Base-by-base conservation (phyloP, 2,888 invertebrate genomes). In the Parnassius mnemosyne region DNA sequence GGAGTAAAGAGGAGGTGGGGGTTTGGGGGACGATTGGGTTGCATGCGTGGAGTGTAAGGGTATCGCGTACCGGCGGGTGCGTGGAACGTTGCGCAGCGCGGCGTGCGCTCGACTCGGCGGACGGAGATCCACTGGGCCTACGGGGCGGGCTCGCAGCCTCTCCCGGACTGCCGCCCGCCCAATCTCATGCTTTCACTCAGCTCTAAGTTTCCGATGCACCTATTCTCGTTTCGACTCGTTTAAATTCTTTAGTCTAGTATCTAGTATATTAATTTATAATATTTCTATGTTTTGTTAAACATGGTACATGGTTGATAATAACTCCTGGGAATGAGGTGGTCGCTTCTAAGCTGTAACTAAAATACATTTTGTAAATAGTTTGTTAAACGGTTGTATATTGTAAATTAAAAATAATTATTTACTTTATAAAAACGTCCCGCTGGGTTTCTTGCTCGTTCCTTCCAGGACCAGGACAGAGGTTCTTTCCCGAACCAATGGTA, bases 1-100 rank as follows among this genome's bases (percentile, higher is more conserved):
- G 57, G 64, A 13, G 68, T 25, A 50, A 55, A 67, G 52, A 20
- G 49, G 52, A 60, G 68, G 68, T 57, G 62, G 60, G 61, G 68
- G 54, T 16, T 50, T 65, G 64, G 60, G 64, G 60, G 65, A 69
- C 69, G 64, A 69, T 74, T 75, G 76, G 74, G 64, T 65, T 77
- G 83, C 82, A 81, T 85, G 86, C 81, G 81, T 82, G 79, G 81
- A 79, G 75, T 68, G 56, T 63, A 44, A 56, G 72, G 65, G 80
- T 84, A 77, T 79, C 87, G 87, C 88, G 89, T 89, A 89, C 89
- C 89, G 88, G 85, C 85, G 87, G 86, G 85, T 83, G 81, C 79
- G 81, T 78, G 75, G 75, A 78, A 80, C 78, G 82, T 71, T 83
- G 86, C 83, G 84, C 70, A 80, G 77, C 83, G 80, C 85, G 84